Base-by-base conservation (phyloP, 2,113 vertebrate species). In the Pagrus major region DNA sequence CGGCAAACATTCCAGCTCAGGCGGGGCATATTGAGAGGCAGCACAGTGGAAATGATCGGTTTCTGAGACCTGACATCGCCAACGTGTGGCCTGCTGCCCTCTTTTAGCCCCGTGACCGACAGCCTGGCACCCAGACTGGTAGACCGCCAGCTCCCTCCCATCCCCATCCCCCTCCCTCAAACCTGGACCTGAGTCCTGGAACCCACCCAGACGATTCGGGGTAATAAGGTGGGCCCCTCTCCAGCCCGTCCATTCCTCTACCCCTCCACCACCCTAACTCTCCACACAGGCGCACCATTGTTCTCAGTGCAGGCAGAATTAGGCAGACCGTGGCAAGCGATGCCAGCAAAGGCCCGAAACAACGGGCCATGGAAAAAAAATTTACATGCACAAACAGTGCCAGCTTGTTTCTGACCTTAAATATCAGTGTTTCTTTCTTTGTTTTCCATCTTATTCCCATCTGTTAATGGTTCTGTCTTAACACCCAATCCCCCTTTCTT, bases 281-380 rank as follows among this genome's bases (percentile, higher is more conserved):
- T 76, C 54, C 65, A 92, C 88, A 95, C 93, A 95, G 91, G 88
- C 89, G 5, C 73, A 42, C 85, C 88, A 95, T 95, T 95, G 94
- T 95, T 95, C 91, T 87, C 71, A 11, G 59, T 39, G 78, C 73
- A 83, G 90, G 84, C 91, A 81, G 82, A 86, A 86, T 84, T 49
- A 83, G 78, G 86, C 85, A 87, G 90, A 87, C 87, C 63, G 76
- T 88, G 87, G 90, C 82, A 82, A 83, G 89, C 83, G 59, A 87
- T 89, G 89, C 91, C 90, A 93, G 89, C 90, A 68, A 88, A 89
- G 88, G 91, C 87, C 76, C 70, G 27, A 64, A 88, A 92, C 89
- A 92, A 91, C 82, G 46, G 78, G 77, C 85, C 75, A 84, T 75
- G 70, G 93, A 81, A 78, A 66, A 76, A 69, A 74, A 86, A 90